Evolutionary conservation across 2,797 vertebrate species (phyloP), one percentile per base, ranked within the genome.

Genomic region (Setipinna tenuifilis): DNA sequence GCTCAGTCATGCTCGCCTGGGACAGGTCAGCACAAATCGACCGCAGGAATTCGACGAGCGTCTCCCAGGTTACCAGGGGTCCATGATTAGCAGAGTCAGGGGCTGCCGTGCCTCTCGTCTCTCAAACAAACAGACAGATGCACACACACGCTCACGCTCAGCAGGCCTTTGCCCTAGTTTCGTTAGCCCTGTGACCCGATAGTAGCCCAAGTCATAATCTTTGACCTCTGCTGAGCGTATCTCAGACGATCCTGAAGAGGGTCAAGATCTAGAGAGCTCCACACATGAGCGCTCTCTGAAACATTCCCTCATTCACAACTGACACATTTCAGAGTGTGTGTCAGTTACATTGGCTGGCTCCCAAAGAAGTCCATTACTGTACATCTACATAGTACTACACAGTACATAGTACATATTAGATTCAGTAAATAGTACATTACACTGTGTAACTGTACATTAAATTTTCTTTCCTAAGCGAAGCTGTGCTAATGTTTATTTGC

Each of bases 11-110:
- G 10, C 61, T 65, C 9, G 71, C 71, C 41, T 19, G 35, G 17
- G 71, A 25, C 71, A 78, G 71, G 71, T 78, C 71, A 78, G 71
- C 71, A 78, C 31, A 78, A 21, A 78, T 78, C 71, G 71, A 78
- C 71, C 35, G 9, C 71, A 21, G 35, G 31, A 44, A 41, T 78
- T 78, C 35, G n/a, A 65, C n/a, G 61, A 23, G 61, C 41, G 35
- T 78, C 71, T 44, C 35, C 35, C 17, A 17, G 71, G 35, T 84
- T 58, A 81, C 4, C 6, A n/a, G 61, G 59, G 81, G 31, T 65
- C 57, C 61, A 82, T 82, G 84, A 68, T 85, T 31, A n/a, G 19
- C 71, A 1, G 58, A 23, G 71, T 78, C 71, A 41, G 31, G 65
- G 68, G 31, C 68, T 75, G 68, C 41, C 68, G 31, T 41, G 14